Percentiles rank a stretch among this genome's conserved stretches.
These are phyloP conservation scores for Pyrrhosoma nymphula DNA, from an alignment of 2,888 invertebrate species.

Conservation along the genomic window DNA sequence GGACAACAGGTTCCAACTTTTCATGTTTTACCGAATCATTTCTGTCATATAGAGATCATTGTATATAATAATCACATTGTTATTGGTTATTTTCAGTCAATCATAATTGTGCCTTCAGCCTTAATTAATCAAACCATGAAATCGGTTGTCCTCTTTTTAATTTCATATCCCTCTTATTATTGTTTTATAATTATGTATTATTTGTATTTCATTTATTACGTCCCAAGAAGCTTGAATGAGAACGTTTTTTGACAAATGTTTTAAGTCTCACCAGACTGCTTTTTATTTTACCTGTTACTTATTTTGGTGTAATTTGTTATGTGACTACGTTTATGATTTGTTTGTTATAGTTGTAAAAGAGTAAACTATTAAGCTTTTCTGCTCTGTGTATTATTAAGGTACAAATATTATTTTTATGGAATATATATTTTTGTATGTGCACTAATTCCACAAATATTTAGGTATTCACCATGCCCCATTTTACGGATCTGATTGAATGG, in stretches of 20 bases:
- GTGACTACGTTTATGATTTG: background rate
- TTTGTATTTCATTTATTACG: background rate
- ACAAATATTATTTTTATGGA: no score
- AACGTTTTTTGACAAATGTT: background rate
- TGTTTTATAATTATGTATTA: background rate
- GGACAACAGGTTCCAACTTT: conserved; percentile 4
- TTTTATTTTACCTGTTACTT: background rate
- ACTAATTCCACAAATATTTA: no score
- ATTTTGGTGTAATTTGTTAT: background rate
- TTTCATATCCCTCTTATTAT: background rate
- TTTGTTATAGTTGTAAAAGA: background rate
- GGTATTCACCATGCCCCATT: no score
- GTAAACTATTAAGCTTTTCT: background rate
- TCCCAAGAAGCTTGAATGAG: background rate
- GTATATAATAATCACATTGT: conserved; percentile 43
- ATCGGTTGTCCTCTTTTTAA: background rate
- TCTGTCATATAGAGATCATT: background rate
- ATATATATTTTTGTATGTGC: no score
- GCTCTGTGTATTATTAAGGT: no score
- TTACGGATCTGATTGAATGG: no score
- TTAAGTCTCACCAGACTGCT: background rate
- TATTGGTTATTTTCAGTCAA: background rate
- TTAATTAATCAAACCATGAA: background rate
- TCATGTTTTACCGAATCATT: conserved; percentile 4
- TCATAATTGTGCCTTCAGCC: conserved; percentile 29